Evolutionary conservation across 2,113 vertebrate species (phyloP).

Genomic region (Paratilapia polleni): DNA sequence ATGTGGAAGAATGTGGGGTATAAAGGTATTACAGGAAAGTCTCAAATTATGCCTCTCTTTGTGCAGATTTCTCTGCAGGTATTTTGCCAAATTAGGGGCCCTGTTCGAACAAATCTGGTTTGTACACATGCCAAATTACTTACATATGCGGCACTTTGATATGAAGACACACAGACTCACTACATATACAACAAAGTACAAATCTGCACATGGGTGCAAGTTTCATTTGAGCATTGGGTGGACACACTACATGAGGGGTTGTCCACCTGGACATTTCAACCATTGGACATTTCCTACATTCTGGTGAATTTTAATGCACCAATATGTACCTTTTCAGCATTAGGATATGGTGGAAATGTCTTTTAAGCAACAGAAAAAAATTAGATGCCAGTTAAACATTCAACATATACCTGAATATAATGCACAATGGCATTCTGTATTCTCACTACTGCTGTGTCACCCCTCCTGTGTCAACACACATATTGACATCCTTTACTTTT

Average conservation of each 20-base stretch:
- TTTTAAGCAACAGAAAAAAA: too few relatives aligned
- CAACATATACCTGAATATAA: too few relatives aligned
- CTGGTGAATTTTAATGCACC: neutral
- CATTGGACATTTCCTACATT: neutral
- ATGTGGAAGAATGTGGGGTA: conserved; percentile 2
- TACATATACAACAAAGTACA: neutral
- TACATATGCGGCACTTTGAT: neutral
- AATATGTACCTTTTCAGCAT: too few relatives aligned
- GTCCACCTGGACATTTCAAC: too few relatives aligned
- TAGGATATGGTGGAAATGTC: too few relatives aligned
- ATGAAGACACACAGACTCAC: neutral
- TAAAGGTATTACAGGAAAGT: neutral
- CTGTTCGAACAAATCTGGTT: neutral
- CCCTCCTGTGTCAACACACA: too few relatives aligned
- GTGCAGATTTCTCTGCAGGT: neutral
- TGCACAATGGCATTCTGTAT: too few relatives aligned
- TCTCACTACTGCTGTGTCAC: too few relatives aligned
- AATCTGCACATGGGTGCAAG: neutral
- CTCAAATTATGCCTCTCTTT: conserved; percentile 1
- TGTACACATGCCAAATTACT: neutral
- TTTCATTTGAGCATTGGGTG: neutral
- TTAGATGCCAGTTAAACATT: too few relatives aligned
- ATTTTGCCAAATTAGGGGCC: neutral
- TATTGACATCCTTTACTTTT: too few relatives aligned
- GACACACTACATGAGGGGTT: neutral